phyloP scores from a whole-genome alignment of 2,888 invertebrate species.

The Harmothoe impar region DNA sequence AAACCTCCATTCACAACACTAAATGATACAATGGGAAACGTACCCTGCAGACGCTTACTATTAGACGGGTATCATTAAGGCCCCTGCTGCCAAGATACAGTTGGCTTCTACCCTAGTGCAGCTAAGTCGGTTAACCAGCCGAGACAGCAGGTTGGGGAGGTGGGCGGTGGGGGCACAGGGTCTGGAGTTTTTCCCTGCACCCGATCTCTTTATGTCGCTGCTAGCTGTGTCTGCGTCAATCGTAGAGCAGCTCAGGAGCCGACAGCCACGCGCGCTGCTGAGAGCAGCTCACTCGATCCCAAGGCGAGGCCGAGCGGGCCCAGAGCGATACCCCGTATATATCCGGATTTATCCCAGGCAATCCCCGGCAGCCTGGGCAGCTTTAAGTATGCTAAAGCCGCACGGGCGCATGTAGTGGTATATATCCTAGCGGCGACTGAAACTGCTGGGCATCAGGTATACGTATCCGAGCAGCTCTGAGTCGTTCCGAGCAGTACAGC shows the following conservation, averaged over 20 bases:
- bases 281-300: conserved; percentile 2
- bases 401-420: too few relatives aligned
- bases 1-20: too few relatives aligned
- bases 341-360: neutral
- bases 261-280: neutral
- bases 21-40: too few relatives aligned
- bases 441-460: too few relatives aligned
- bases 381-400: too few relatives aligned
- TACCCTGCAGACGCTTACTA: neutral
- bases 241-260: neutral
- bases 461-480: neutral
- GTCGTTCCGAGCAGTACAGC: neutral
- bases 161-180: too few relatives aligned
- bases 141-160: neutral
- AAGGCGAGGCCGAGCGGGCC: neutral
- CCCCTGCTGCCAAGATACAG: too few relatives aligned
- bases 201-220: neutral
- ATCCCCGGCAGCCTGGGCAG: neutral
- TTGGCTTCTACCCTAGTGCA: too few relatives aligned
- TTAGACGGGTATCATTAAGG: too few relatives aligned
- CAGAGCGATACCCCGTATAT: neutral
- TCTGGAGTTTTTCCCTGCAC: neutral
- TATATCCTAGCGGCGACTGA: too few relatives aligned
- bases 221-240: neutral
- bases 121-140: too few relatives aligned